phyloP scores from a whole-genome alignment of 2,888 invertebrate species.

The Hanleya hanleyi region DNA sequence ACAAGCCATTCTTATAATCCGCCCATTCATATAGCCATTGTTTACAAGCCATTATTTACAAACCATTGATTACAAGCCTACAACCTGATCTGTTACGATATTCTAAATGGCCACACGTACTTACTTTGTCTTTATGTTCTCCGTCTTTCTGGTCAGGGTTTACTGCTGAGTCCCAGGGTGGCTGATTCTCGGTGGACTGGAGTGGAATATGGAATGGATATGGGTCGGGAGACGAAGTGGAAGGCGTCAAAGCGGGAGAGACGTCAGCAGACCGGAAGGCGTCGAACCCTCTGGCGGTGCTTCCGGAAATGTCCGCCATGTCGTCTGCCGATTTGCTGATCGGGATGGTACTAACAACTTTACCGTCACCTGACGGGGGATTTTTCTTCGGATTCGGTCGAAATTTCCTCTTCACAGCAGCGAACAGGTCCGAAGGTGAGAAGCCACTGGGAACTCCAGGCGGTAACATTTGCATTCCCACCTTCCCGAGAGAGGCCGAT shows the following conservation, averaged over 20 bases:
- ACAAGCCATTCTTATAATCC: too few species aligned
- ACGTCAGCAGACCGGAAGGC: background rate
- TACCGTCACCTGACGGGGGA: background rate
- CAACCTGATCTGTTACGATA: too few species aligned
- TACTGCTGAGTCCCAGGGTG: background rate
- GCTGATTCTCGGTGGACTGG: background rate
- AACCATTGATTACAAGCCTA: too few species aligned
- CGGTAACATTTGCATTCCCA: conserved; percentile 42
- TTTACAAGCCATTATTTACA: too few species aligned
- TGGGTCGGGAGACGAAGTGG: background rate
- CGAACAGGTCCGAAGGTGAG: conserved; percentile 52
- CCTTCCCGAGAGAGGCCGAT: conserved; percentile 43
- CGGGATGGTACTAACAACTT: background rate
- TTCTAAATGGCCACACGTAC: too few species aligned
- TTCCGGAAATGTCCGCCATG: conserved; percentile 3
- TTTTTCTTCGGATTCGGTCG: conserved; percentile 42
- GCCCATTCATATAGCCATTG: too few species aligned
- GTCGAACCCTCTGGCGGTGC: background rate
- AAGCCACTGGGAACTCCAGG: conserved; percentile 51
- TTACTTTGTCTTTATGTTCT: too few species aligned
- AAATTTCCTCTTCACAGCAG: conserved; percentile 56
- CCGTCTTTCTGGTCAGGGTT: too few species aligned
- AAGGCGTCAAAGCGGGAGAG: background rate
- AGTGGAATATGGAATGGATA: background rate
- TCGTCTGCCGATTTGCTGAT: conserved; percentile 8